Evolutionary conservation across 1,140 invertebrate species (phyloP).

Genomic region (Zaprionus davidi): DNA sequence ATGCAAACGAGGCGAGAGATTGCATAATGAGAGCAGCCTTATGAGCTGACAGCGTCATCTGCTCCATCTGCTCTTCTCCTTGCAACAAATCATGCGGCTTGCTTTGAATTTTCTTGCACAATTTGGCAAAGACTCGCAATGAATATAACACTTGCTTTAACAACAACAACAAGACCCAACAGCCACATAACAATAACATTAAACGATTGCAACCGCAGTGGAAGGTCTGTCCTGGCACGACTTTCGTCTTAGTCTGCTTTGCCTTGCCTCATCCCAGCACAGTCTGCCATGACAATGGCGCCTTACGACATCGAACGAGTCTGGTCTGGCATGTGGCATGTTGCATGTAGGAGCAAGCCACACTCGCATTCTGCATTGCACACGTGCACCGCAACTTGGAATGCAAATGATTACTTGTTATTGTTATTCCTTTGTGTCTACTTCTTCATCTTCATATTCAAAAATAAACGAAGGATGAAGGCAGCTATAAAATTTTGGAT

Average conservation of each 20-base stretch:
- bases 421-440: neutral
- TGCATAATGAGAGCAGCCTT: slow-evolving; percentile 66
- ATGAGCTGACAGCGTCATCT: slow-evolving; percentile 58
- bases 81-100: slow-evolving; percentile 53
- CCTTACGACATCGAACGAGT: neutral
- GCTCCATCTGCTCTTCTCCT: neutral
- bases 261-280: neutral
- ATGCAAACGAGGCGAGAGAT: slow-evolving; percentile 57
- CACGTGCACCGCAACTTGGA: slow-evolving; percentile 11
- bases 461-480: neutral
- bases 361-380: slow-evolving; percentile 11
- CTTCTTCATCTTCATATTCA: neutral
- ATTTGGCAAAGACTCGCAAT: slow-evolving; percentile 43
- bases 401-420: neutral
- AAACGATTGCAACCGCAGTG: slow-evolving; percentile 16
- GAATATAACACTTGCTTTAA: slow-evolving; percentile 9
- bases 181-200: slow-evolving; percentile 20
- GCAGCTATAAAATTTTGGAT: neutral
- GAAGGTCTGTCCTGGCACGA: slow-evolving; percentile 12
- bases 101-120: slow-evolving; percentile 76
- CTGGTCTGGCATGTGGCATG: neutral
- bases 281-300: slow-evolving; percentile 20
- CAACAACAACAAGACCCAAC: neutral
- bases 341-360: neutral
- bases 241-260: slow-evolving; percentile 3